Evolutionary conservation across 2,888 invertebrate species (phyloP), one percentile per base, ranked within the genome.

Genomic region (Chloromyia formosa): DNA sequence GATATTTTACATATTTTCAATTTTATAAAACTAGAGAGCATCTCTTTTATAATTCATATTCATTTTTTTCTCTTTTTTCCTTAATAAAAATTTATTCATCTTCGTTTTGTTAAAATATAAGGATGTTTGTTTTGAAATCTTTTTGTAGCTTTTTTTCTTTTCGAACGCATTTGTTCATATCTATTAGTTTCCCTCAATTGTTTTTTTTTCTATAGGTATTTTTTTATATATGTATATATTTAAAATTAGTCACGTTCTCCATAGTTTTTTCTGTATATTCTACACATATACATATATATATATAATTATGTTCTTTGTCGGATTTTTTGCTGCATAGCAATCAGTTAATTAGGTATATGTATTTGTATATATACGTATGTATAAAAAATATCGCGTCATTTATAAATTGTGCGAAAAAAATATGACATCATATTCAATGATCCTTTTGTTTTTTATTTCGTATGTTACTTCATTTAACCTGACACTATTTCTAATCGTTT

Each of bases 301-400:
- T n/a, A 35, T 35, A 35, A 7, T 73, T 73, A 42, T 72, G 56
- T 75, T 77, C 74, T 76, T 76, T 76, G n/a, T n/a, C n/a, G n/a
- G n/a, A n/a, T n/a, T 73, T 75, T 74, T 76, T 49, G 2, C 16
- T 49, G 5, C 49, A 49, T 5, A 49, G 3, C 12, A 7, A 12
- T 77, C 58, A 20, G 3, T 60, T 56, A 53, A 16, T 68, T 68
- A 35, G 71, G 35, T 60, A 66, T 75, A 18, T 75, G 71, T 61
- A 71, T 58, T 61, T 74, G 75, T 60, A 74, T 61, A 74, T 74
- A 58, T 56, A 23, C 49, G 49, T 54, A 62, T 68, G 42, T 77
- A 76, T 79, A 78, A 77, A 78, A 78, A 79, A 79, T 79, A 79
- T 78, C 78, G 79, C 78, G 77, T 78, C 77, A 77, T 49, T 7